Evolutionary conservation across 2,888 invertebrate species (phyloP), one percentile per base, ranked within the genome.

Genomic region (Caenorhabditis macrosperma): DNA sequence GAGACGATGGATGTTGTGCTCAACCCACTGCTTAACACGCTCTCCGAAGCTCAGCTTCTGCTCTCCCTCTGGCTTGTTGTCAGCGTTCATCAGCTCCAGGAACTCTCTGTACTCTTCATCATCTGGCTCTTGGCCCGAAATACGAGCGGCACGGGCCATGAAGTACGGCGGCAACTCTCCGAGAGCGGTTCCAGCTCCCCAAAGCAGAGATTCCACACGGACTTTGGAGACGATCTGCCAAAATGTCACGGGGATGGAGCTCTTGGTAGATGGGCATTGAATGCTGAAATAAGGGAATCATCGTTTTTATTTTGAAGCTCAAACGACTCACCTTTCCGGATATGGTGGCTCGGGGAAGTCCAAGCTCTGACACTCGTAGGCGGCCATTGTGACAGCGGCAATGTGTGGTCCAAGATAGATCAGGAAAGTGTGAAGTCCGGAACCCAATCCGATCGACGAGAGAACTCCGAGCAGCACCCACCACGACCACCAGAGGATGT

Each of bases 81-180:
- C 78, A n/a, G 83, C 85, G 57, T 87, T 83, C 61, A 88, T 80
- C 46, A 86, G 71, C 10, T 85, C 94, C 89, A 94, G 94, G 87
- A 94, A 94, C 89, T 95, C 94, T 84, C 93, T 93, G 83, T 95
- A 92, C 85, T 95, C 94, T 86, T 94, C 94, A 88, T 94, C 92
- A 66, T 93, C 93, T 0, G 92, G 89, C 60, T 92, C 91, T 63
- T 91, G 88, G 1, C 93, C 93, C 1, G 92, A 92, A 38, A 93
- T 87, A 26, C 93, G 71, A 71, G 91, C 92, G 9, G 98, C 97
- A 79, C 96, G 93, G n/a, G 99, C 99, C 97, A 99, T 97, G 92
- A 99, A 99, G 93, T 99, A 99, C 0, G 99, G 99, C 2, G 99
- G 99, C 84, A 99, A 92, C 91, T 99, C 99, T 0, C 99, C 99